Evolutionary conservation across 2,888 invertebrate species (phyloP).

Genomic region (Tetragonisca angustula): DNA sequence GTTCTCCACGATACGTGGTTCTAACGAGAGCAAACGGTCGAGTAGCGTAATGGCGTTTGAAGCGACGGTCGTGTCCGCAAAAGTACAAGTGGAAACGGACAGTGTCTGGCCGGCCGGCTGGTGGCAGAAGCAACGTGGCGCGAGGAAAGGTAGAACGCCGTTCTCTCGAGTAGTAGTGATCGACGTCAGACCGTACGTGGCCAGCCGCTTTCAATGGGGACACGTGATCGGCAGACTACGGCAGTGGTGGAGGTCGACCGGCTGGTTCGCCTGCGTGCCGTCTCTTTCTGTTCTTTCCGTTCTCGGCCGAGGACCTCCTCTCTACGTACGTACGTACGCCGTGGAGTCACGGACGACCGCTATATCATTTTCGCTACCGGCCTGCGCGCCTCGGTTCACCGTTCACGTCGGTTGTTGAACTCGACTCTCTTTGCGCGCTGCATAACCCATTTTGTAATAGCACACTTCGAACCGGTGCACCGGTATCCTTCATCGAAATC

Average conservation of each 20-base stretch:
- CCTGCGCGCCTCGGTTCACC: slow-evolving; percentile 75
- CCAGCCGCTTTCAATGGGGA: slow-evolving; percentile 79
- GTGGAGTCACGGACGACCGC: slow-evolving; percentile 76
- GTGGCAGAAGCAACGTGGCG: slow-evolving; percentile 33
- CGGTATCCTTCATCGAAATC: slow-evolving; percentile 76
- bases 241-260: slow-evolving; percentile 62
- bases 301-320: slow-evolving; percentile 55
- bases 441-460: slow-evolving; percentile 84
- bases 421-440: slow-evolving; percentile 81
- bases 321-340: slow-evolving; percentile 61
- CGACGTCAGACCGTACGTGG: slow-evolving; percentile 77
- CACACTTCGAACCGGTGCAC: slow-evolving; percentile 82
- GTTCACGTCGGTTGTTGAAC: slow-evolving; percentile 81
- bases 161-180: slow-evolving; percentile 66
- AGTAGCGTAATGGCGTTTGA: background rate
- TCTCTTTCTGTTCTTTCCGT: slow-evolving; percentile 32
- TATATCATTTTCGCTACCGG: slow-evolving; percentile 80
- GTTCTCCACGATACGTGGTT: no score
- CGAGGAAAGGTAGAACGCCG: slow-evolving; percentile 48
- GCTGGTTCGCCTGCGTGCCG: slow-evolving; percentile 40
- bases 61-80: slow-evolving; percentile 1
- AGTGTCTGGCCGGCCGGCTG: slow-evolving; percentile 64
- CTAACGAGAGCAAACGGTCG: background rate
- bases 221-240: slow-evolving; percentile 71
- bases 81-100: slow-evolving; percentile 77